phyloP scores from a whole-genome alignment of 2,888 invertebrate species.

The Nomada fabriciana region DNA sequence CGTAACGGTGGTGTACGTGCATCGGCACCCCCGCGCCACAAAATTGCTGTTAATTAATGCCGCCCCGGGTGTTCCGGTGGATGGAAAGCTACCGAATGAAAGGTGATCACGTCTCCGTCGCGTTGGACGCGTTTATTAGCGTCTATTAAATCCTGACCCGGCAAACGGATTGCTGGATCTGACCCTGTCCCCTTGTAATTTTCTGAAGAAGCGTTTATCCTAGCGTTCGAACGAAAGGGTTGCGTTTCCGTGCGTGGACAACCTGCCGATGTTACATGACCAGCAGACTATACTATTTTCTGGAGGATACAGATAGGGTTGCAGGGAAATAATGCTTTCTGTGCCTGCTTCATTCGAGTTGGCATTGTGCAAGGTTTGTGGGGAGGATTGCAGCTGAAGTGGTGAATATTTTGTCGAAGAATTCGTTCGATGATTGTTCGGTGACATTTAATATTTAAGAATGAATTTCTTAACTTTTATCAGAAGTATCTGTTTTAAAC shows the following conservation, averaged over 20 bases:
- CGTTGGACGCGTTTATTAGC: not conserved
- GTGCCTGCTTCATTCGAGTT: not conserved
- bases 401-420: not conserved
- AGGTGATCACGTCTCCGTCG: constrained; percentile 24
- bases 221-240: not conserved
- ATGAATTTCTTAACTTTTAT: too few species aligned
- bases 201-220: constrained; percentile 9
- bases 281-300: constrained; percentile 33
- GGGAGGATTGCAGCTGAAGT: not conserved
- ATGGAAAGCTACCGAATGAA: constrained; percentile 28
- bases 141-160: constrained; percentile 8
- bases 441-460: not conserved
- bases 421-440: not conserved
- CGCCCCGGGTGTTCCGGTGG: constrained; percentile 26
- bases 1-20: constrained; percentile 22
- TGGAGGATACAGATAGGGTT: not conserved
- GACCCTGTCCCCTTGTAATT: not conserved
- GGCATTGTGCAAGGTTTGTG: not conserved
- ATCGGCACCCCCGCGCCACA: constrained; percentile 34
- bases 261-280: not conserved
- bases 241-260: not conserved
- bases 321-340: constrained; percentile 1
- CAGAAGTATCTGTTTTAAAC: too few species aligned
- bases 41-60: constrained; percentile 63
- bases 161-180: not conserved